phyloP scores from a whole-genome alignment of 1,140 invertebrate genomes.

The Manduca sexta region DNA sequence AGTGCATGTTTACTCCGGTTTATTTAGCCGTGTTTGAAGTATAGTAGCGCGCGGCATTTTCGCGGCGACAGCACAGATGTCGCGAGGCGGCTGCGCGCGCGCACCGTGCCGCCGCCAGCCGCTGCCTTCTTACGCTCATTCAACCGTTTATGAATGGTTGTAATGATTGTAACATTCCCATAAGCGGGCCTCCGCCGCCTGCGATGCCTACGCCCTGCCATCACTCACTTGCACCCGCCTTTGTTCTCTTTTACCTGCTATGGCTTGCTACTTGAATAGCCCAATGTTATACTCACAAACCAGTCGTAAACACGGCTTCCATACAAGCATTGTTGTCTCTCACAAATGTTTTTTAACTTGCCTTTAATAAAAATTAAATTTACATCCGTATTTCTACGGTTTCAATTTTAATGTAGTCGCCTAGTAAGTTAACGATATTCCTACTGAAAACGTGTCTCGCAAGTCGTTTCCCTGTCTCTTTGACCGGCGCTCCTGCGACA shows the following conservation, averaged over 20 bases:
- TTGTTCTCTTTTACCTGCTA: conserved; percentile 8
- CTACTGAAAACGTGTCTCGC: too few relatives aligned
- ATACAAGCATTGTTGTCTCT: too few relatives aligned
- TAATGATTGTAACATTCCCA: conserved; percentile 58
- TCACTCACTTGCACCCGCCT: conserved; percentile 19
- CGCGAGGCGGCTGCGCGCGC: conserved; percentile 31
- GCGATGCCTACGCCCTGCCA: conserved; percentile 19
- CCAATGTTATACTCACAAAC: not conserved
- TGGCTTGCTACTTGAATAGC: not conserved
- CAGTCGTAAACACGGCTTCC: not conserved
- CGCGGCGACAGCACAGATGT: conserved; percentile 23
- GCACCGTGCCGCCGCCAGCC: conserved; percentile 13
- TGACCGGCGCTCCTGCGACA: too few relatives aligned
- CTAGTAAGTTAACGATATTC: too few relatives aligned
- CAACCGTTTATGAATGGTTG: conserved; percentile 62
- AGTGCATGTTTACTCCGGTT: conserved; percentile 1
- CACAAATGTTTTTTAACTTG: too few relatives aligned
- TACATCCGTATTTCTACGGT: too few relatives aligned
- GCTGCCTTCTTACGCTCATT: conserved; percentile 48
- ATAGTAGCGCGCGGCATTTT: conserved; percentile 7
- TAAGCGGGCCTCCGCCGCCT: conserved; percentile 29
- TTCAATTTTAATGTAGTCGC: too few relatives aligned
- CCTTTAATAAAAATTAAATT: too few relatives aligned
- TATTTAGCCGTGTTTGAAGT: not conserved
- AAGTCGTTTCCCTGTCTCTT: too few relatives aligned